Evolutionary conservation across 2,888 invertebrate species (phyloP), one percentile per base, ranked within the genome.

Genomic region (Drosophila antonietae): DNA sequence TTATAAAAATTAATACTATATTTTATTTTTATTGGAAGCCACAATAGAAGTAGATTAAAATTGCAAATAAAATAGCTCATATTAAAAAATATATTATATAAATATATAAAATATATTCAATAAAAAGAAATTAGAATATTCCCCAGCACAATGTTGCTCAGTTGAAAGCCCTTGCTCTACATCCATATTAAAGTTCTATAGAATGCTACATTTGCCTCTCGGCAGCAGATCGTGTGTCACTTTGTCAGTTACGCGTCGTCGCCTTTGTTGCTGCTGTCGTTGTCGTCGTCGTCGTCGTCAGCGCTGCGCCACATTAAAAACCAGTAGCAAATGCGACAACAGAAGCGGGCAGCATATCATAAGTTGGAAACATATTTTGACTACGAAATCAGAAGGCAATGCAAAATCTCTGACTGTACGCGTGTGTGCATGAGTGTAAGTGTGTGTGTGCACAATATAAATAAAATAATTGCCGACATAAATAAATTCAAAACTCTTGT

Each of bases 391-490:
- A 80, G 88, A 72, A 75, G 68, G 73, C 63, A 67, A 56, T 83
- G 83, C 73, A 85, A 74, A 84, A 66, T 41, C 66, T 56, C 57
- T 55, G 52, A 47, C 51, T 28, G 46, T 37, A n/a, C 46, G 44
- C n/a, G 51, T 14, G 62, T 28, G 56, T 31, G 61, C 41, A 8
- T n/a, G 41, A 8, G n/a, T n/a, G 8, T 33, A 49, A 15, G 62
- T 43, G 62, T 46, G 41, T 46, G 59, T 75, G 70, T 71, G 74
- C 79, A 81, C 88, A 91, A 88, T 91, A 90, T 90, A 90, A 91
- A 91, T 91, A 91, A 91, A 91, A 90, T 91, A 91, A 91, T 90
- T 90, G 90, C 81, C 80, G 85, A 76, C 86, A 91, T 91, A 90
- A 91, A 91, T 91, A 90, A 90, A 90, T 89, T 83, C 79, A 88